Evolutionary conservation across 2,797 vertebrate species (phyloP).

Genomic region (Pelochelys cantorii): DNA sequence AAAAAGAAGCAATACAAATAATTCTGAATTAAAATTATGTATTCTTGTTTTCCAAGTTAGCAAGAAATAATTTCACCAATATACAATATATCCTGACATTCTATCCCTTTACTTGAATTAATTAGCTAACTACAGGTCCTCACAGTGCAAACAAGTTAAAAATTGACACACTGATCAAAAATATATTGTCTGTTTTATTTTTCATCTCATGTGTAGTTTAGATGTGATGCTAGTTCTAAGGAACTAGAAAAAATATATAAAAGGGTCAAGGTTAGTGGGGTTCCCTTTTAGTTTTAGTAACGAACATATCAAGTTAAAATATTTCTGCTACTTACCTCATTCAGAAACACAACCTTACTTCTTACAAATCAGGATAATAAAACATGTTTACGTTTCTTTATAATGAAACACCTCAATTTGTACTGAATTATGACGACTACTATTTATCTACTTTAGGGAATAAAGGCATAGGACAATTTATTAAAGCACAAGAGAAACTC

Average conservation of each 20-base stretch:
- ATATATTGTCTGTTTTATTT: background rate
- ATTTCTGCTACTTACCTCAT: constrained; percentile 14
- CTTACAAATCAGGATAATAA: constrained; percentile 64
- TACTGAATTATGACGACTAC: constrained; percentile 72
- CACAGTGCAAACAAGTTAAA: background rate
- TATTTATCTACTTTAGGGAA: constrained; percentile 79
- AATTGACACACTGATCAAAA: background rate
- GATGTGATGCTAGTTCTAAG: background rate
- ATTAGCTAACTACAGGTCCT: accelerated
- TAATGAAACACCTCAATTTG: constrained; percentile 75
- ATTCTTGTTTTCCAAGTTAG: background rate
- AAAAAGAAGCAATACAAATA: background rate
- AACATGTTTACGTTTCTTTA: constrained; percentile 65
- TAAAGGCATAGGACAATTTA: constrained; percentile 84
- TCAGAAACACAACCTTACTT: constrained; percentile 53
- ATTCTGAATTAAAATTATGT: background rate
- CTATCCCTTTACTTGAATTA: background rate
- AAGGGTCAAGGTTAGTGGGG: background rate
- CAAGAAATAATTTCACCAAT: background rate
- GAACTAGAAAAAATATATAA: background rate
- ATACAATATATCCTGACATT: background rate
- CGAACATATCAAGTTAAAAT: constrained; percentile 26
- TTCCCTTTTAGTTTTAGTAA: background rate
- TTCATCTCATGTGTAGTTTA: background rate
- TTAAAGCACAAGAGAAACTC: constrained; percentile 82